Evolutionary conservation across 2,888 invertebrate species (phyloP).

Genomic region (Aphodius sticticus): DNA sequence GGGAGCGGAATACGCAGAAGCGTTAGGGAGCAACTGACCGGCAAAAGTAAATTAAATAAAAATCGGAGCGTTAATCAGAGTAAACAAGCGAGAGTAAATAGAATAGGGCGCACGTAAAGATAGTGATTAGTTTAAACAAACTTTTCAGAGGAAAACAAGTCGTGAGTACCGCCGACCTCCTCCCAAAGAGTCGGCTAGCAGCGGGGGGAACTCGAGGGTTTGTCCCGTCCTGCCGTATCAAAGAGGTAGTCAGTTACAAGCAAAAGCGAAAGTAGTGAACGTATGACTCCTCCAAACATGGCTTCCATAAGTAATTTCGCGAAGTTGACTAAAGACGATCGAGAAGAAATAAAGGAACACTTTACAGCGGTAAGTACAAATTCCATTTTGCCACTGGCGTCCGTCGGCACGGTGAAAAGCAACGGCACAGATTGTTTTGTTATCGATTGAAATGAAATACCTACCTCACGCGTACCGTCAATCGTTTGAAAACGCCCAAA

Average conservation of each 20-base stretch:
- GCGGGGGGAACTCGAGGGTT: conserved; percentile 22
- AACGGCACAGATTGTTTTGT: conserved; percentile 30
- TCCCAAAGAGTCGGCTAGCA: conserved; percentile 14
- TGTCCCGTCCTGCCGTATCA: conserved; percentile 7
- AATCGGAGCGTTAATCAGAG: not conserved
- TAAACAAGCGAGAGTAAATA: not conserved
- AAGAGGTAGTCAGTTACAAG: conserved; percentile 16
- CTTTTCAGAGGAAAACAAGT: not conserved
- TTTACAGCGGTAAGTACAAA: conserved; percentile 72
- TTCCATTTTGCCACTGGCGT: not conserved
- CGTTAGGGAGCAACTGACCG: not conserved
- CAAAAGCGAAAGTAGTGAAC: conserved; percentile 19
- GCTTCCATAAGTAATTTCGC: conserved; percentile 43
- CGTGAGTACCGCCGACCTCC: not conserved
- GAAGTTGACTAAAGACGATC: conserved; percentile 60
- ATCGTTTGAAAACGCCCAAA: not conserved
- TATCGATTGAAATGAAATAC: conserved; percentile 20
- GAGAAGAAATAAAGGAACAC: conserved; percentile 78
- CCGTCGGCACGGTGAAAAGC: not conserved
- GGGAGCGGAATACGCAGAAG: not conserved
- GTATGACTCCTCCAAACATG: conserved; percentile 43
- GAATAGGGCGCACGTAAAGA: not conserved
- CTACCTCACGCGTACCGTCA: not conserved
- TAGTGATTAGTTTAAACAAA: not conserved
- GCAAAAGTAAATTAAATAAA: not conserved